Evolutionary conservation across 2,888 invertebrate species (phyloP).

Genomic region (Drosophila multiciliata): DNA sequence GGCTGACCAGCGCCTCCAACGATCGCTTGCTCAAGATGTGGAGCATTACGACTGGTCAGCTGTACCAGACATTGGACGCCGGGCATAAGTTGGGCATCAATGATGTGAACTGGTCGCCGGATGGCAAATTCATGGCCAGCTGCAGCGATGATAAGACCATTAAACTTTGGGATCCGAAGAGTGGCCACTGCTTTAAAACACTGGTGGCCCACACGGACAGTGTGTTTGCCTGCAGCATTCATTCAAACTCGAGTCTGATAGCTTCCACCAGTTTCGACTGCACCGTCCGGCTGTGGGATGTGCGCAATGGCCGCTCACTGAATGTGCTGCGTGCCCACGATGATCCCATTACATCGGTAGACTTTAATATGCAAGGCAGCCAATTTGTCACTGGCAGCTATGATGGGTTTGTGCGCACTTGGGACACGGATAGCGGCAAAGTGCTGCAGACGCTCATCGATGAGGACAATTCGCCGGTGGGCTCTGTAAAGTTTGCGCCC

Average conservation of each 20-base stretch:
- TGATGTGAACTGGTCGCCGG: slow-evolving; percentile 99
- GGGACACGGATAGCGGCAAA: slow-evolving; percentile 99
- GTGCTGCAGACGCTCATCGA: slow-evolving; percentile 99
- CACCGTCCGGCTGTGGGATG: slow-evolving; percentile 99
- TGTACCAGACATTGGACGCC: slow-evolving; percentile 96
- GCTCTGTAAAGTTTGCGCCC: slow-evolving; percentile 99
- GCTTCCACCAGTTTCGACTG: slow-evolving; percentile 99
- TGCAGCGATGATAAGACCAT: slow-evolving; percentile 97
- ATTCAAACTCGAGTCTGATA: slow-evolving; percentile 99
- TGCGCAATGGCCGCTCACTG: slow-evolving; percentile 97
- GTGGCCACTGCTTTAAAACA: slow-evolving; percentile 97
- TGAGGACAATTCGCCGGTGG: slow-evolving; percentile 99
- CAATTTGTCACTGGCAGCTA: slow-evolving; percentile 99
- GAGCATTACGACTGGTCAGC: slow-evolving; percentile 99
- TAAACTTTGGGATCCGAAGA: slow-evolving; percentile 96
- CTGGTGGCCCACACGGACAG: slow-evolving; percentile 99
- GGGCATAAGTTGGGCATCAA: slow-evolving; percentile 99
- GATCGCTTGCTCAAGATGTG: slow-evolving; percentile 99
- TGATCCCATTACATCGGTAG: slow-evolving; percentile 99
- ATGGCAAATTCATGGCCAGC: slow-evolving; percentile 94
- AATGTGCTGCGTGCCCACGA: slow-evolving; percentile 99
- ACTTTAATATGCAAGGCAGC: slow-evolving; percentile 99
- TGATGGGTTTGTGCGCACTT: slow-evolving; percentile 99
- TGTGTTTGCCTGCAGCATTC: slow-evolving; percentile 99
- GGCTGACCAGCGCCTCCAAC: slow-evolving; percentile 98